These are phyloP conservation scores for Tarsius wallacei DNA, from an alignment of 2,797 vertebrate genomes.

Conservation along the genomic window DNA sequence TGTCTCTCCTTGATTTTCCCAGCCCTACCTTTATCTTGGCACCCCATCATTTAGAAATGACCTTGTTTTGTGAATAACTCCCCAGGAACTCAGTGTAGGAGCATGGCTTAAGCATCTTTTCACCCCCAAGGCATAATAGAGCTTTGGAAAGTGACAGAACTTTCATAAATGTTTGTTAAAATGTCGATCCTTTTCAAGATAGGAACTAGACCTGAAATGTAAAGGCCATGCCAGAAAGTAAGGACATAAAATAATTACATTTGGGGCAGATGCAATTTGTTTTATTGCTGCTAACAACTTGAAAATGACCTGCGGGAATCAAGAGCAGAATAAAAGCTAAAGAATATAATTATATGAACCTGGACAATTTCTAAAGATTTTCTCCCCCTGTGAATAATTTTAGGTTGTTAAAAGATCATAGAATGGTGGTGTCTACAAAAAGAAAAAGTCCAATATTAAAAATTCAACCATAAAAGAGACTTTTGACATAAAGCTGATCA, in stretches of 20 bases:
- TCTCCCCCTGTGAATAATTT: neutral
- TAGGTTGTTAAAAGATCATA: neutral
- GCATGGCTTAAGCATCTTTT: neutral
- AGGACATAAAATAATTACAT: neutral
- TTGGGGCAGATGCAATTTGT: neutral
- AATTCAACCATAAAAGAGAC: neutral
- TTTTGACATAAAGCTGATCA: conserved; percentile 24
- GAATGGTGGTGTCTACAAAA: neutral
- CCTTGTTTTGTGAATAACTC: neutral
- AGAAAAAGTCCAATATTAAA: neutral
- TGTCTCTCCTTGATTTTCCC: neutral
- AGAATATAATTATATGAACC: neutral
- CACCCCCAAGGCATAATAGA: neutral
- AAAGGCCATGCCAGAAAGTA: neutral
- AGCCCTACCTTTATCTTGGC: neutral
- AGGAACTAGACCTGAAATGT: neutral
- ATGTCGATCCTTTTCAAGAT: neutral
- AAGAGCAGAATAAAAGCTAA: conserved; percentile 4
- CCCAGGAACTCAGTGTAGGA: neutral
- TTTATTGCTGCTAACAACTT: neutral
- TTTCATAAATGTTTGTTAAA: neutral
- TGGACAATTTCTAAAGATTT: neutral
- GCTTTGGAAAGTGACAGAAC: neutral
- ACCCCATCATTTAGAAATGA: neutral
- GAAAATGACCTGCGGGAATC: neutral